Percentiles rank a stretch among this genome's conserved stretches.
These are phyloP conservation scores for Semotilus atromaculatus DNA, from an alignment of 2,797 vertebrate genomes.

Conservation along the genomic window DNA sequence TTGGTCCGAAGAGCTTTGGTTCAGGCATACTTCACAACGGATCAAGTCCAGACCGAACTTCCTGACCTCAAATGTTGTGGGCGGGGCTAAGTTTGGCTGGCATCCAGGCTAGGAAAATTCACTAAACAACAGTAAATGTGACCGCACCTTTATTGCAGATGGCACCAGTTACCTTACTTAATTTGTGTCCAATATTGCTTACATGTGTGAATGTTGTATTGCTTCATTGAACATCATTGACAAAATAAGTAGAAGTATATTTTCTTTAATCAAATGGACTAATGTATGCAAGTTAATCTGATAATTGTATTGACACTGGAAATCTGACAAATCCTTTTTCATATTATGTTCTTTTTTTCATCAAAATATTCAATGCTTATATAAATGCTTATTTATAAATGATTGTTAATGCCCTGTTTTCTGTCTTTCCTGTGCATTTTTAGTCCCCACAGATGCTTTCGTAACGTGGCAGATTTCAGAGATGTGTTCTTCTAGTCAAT, in stretches of 20 bases:
- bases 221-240: not conserved
- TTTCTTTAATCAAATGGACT: not conserved
- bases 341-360: not conserved
- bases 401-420: conserved; percentile 2
- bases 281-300: not conserved
- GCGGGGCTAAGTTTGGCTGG: too few species aligned
- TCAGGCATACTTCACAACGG: too few species aligned
- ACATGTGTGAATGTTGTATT: not conserved
- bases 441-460: not conserved
- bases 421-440: not conserved
- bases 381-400: conserved; percentile 19
- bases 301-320: conserved; percentile 33
- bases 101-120: not conserved
- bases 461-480: conserved; percentile 20
- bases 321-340: conserved; percentile 2
- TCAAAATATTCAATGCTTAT: not conserved
- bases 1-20: too few species aligned
- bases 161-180: too few species aligned
- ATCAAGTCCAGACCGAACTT: too few species aligned
- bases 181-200: not conserved
- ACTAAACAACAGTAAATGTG: not conserved
- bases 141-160: not conserved
- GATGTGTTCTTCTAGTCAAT: conserved; percentile 62
- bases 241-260: not conserved
- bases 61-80: too few species aligned